Evolutionary conservation across 2,888 invertebrate species (phyloP), one percentile per base, ranked within the genome.

Genomic region (Lepeophtheirus nordmannii): DNA sequence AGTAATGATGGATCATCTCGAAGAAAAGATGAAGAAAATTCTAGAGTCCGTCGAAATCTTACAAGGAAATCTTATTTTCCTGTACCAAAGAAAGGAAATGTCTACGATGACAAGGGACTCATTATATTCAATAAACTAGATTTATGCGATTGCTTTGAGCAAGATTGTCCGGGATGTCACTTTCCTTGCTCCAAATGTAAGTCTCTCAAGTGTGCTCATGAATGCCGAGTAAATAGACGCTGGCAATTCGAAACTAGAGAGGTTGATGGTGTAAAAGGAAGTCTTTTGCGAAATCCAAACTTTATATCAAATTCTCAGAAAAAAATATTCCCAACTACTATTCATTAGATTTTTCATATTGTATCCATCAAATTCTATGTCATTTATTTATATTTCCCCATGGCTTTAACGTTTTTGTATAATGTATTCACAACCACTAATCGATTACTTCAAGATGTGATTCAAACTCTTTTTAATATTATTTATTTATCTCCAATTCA

Each of bases 101-200:
- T 85, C 53, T 85, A 87, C 76, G 84, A 90, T 78, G 85, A 84
- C 71, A 79, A 78, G 65, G 88, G 88, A 0, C 76, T 80, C 41
- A 79, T 85, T 69, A 78, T 83, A 30, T 76, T 76, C 17, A 81
- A 81, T 39, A 83, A 83, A 1, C 75, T 80, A 70, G 86, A 91
- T 76, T 72, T 87, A 11, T 93, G 92, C 70, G 92, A 93, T 74
- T 93, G 92, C 73, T 78, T 91, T 69, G 82, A 84, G 70, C 79
- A 80, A 57, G 77, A 78, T 10, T 93, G 93, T 71, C 78, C 82
- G 0, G 93, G 93, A 0, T 93, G 93, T 74, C 89, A 89, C 77
- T 87, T 85, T 72, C 83, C 84, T 1, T 89, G 89, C 72, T 74
- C 79, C 5, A 84, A 82, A 73, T 90, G 89, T 72, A 77, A 75